These are phyloP conservation scores for Passer montanus DNA, from an alignment of 2,113 vertebrate species.

Conservation along the genomic window DNA sequence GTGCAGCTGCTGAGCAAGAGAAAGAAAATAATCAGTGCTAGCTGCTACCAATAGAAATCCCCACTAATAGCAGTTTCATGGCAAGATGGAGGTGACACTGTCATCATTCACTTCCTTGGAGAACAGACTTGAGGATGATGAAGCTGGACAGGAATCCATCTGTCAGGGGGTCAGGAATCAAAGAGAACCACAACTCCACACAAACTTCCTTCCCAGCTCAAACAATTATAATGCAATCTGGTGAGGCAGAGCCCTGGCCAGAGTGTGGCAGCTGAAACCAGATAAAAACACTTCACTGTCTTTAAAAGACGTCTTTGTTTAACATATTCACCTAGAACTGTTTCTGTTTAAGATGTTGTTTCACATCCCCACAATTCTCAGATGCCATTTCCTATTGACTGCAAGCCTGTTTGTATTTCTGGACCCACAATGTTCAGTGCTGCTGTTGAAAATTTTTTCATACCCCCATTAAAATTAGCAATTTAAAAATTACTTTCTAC, in stretches of 20 bases:
- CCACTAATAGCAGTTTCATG: neutral
- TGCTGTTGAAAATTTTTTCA: neutral
- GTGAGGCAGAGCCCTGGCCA: neutral
- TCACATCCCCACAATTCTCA: neutral
- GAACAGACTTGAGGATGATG: neutral
- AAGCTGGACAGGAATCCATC: neutral
- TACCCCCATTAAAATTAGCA: neutral
- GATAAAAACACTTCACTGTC: neutral
- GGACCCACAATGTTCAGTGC: fast-evolving
- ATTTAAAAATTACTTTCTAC: neutral
- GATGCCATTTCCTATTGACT: neutral
- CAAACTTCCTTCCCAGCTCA: neutral
- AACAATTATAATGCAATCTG: neutral
- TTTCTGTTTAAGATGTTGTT: neutral
- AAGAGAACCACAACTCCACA: neutral
- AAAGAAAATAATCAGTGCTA: neutral
- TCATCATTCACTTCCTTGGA: neutral
- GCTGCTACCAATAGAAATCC: neutral
- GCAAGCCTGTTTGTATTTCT: neutral
- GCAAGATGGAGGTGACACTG: neutral
- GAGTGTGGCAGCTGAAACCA: neutral
- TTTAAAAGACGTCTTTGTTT: neutral
- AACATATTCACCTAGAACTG: fast-evolving
- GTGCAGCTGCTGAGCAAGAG: neutral
- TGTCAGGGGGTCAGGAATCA: neutral